Evolutionary conservation across 2,888 invertebrate species (phyloP).

Genomic region (Heliconius aoede): DNA sequence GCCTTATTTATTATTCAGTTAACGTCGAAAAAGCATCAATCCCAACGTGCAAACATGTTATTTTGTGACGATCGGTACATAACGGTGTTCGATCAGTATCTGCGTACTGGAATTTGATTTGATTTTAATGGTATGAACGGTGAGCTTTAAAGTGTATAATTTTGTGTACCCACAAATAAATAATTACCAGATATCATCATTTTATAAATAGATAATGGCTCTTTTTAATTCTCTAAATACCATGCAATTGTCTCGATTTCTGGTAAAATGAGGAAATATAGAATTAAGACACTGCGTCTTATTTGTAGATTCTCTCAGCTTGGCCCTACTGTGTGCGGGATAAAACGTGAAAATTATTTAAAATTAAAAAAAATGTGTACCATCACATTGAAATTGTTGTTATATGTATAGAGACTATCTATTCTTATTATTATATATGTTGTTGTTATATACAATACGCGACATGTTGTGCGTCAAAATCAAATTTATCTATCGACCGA

Average conservation of each 20-base stretch:
- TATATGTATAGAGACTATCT: no score
- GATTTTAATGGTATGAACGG: slow-evolving; percentile 33
- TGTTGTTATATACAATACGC: no score
- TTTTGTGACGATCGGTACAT: slow-evolving; percentile 64
- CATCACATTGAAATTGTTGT: no score
- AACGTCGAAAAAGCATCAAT: slow-evolving; percentile 61
- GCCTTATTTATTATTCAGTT: slow-evolving; percentile 63
- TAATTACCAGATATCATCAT: background rate
- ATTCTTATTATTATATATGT: no score
- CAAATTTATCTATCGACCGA: background rate
- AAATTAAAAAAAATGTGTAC: background rate
- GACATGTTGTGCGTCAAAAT: background rate
- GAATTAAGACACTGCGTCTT: no score
- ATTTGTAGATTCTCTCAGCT: background rate
- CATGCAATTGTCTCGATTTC: background rate
- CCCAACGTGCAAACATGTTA: slow-evolving; percentile 67
- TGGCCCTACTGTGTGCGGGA: background rate
- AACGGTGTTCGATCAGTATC: slow-evolving; percentile 68
- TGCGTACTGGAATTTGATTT: slow-evolving; percentile 60
- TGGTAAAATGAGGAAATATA: background rate
- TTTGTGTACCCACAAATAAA: background rate
- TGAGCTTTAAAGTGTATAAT: slow-evolving; percentile 28
- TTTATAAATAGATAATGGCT: background rate
- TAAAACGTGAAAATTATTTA: background rate
- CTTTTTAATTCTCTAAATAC: background rate